Evolutionary conservation across 1,140 invertebrate species (phyloP).

Genomic region (Pseudomyrmex cubaensis): DNA sequence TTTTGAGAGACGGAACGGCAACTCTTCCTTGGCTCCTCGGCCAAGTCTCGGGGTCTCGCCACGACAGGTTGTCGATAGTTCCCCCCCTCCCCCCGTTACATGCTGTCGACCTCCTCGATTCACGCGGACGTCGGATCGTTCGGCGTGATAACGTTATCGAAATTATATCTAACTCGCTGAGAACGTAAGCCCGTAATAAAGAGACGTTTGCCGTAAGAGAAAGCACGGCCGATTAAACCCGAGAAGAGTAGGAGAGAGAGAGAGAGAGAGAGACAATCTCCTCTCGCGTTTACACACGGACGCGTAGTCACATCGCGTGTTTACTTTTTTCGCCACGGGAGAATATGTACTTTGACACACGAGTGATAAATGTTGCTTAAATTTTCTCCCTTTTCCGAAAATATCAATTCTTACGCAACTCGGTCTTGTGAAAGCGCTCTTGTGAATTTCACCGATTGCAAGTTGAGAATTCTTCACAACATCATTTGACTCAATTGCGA

Average conservation of each 20-base stretch:
- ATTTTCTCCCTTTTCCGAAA: too few species aligned
- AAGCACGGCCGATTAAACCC: background rate
- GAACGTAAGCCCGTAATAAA: constrained; percentile 37
- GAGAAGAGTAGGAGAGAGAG: background rate
- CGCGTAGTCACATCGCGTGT: too few species aligned
- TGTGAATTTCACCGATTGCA: too few species aligned
- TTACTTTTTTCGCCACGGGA: too few species aligned
- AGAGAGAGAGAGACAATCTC: background rate
- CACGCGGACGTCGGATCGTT: constrained; percentile 40
- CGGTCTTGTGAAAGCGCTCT: too few species aligned
- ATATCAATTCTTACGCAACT: too few species aligned
- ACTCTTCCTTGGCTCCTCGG: constrained; percentile 57
- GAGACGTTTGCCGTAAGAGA: background rate
- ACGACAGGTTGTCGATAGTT: constrained; percentile 70
- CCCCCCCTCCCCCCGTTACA: constrained; percentile 35
- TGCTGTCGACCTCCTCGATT: constrained; percentile 54
- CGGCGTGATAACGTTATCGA: constrained; percentile 46
- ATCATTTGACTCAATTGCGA: too few species aligned
- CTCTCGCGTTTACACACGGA: background rate
- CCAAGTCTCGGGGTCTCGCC: constrained; percentile 12
- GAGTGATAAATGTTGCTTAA: too few species aligned
- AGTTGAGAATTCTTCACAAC: too few species aligned
- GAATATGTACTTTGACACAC: too few species aligned
- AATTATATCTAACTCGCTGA: constrained; percentile 41
- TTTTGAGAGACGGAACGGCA: constrained; percentile 50